phyloP scores from a whole-genome alignment of 2,888 invertebrate species.

The Eupsilia transversa region DNA sequence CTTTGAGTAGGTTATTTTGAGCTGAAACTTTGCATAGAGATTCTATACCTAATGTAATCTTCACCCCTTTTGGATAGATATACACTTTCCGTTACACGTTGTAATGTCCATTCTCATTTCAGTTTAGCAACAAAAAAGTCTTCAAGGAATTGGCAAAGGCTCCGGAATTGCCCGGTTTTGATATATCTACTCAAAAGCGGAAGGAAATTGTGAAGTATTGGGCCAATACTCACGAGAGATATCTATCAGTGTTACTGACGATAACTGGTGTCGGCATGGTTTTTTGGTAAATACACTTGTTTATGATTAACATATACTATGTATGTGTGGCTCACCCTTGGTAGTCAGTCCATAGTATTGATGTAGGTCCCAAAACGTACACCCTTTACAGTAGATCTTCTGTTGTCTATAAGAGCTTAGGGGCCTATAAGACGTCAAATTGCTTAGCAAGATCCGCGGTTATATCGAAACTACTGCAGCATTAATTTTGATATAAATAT shows the following conservation, averaged over 20 bases:
- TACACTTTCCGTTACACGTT: too few species aligned
- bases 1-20: too few species aligned
- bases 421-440: too few species aligned
- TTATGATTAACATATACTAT: not conserved
- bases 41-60: too few species aligned
- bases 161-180: slow-evolving; percentile 80
- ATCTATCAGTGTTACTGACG: slow-evolving; percentile 73
- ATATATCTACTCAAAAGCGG: slow-evolving; percentile 75
- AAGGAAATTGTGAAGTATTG: slow-evolving; percentile 75
- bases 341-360: not conserved
- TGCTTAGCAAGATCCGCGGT: too few species aligned
- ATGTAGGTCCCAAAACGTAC: not conserved
- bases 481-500: too few species aligned
- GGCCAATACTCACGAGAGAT: slow-evolving; percentile 75
- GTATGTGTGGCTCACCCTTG: not conserved
- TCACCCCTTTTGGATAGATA: too few species aligned
- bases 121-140: slow-evolving; percentile 75
- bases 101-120: slow-evolving; percentile 32
- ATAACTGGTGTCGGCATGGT: slow-evolving; percentile 73
- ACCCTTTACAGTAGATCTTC: too few species aligned
- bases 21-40: too few species aligned
- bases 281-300: slow-evolving; percentile 72
- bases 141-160: slow-evolving; percentile 78
- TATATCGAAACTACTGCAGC: too few species aligned
- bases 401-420: too few species aligned